phyloP scores from a whole-genome alignment of 2,113 vertebrate species.

The Apistogramma diplotaenia region DNA sequence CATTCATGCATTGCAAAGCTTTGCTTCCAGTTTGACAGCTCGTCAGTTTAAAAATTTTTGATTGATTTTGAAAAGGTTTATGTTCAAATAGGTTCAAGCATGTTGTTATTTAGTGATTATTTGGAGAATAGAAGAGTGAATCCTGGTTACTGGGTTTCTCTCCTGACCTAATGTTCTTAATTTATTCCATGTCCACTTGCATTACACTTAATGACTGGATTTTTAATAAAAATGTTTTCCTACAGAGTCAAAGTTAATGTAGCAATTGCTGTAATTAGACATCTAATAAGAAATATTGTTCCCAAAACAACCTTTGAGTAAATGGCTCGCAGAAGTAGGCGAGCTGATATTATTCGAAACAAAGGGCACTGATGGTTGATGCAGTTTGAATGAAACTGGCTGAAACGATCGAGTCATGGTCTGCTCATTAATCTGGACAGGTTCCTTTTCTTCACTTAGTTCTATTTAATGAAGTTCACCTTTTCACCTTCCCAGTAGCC shows the following conservation, averaged over 20 bases:
- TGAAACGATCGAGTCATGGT: background rate
- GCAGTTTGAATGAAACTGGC: background rate
- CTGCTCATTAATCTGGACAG: background rate
- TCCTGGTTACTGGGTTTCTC: background rate
- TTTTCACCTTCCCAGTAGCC: background rate
- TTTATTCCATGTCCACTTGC: background rate
- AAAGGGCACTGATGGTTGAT: background rate
- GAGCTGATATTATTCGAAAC: background rate
- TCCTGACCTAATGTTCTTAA: background rate
- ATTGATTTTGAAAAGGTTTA: background rate
- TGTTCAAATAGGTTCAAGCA: background rate
- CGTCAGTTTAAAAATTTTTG: background rate
- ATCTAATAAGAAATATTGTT: background rate
- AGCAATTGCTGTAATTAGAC: background rate
- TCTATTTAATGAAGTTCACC: background rate
- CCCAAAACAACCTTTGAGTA: background rate
- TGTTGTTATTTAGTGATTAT: background rate
- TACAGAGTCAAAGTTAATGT: background rate
- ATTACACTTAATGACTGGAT: background rate
- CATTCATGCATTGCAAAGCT: background rate
- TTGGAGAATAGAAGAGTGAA: background rate
- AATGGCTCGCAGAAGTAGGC: no score
- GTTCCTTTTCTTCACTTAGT: background rate
- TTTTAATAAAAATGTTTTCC: background rate
- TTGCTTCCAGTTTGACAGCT: background rate